These are phyloP conservation scores for Danio tinwini DNA, from an alignment of 2,797 vertebrate species.

Conservation along the genomic window DNA sequence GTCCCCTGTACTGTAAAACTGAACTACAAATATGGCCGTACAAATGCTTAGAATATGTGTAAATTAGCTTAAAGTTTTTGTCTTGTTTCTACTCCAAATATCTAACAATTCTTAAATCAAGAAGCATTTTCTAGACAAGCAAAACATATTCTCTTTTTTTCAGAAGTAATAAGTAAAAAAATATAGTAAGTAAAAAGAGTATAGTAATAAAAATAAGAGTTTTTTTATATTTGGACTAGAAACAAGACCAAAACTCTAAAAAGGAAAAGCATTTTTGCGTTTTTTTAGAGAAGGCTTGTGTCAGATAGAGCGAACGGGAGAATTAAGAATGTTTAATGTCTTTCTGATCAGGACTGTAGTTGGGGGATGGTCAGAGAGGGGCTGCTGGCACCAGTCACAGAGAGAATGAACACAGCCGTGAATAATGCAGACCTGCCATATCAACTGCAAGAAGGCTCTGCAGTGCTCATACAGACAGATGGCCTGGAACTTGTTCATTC, in stretches of 20 bases:
- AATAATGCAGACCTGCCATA: constrained; percentile 44
- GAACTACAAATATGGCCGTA: background rate
- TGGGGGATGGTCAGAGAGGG: constrained; percentile 20
- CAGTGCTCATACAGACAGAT: constrained; percentile 25
- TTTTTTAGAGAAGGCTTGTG: background rate
- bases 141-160: too few relatives aligned
- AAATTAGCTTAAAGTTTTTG: too few relatives aligned
- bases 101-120: too few relatives aligned
- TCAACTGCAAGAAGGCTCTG: constrained; percentile 4
- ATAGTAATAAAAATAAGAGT: too few relatives aligned
- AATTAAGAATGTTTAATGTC: constrained; percentile 19
- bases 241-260: too few relatives aligned
- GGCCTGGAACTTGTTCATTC: constrained; percentile 9
- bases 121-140: too few relatives aligned
- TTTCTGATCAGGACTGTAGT: background rate
- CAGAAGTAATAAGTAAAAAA: too few relatives aligned
- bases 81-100: too few relatives aligned
- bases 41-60: background rate
- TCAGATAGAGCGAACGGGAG: background rate
- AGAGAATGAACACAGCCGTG: constrained; percentile 37
- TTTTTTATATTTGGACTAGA: too few relatives aligned
- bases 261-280: too few relatives aligned
- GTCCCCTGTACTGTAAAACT: constrained; percentile 24
- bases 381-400: constrained; percentile 34
- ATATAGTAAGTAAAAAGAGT: too few relatives aligned